Evolutionary conservation across 2,797 vertebrate genomes (phyloP), one percentile per base, ranked within the genome.

Genomic region (Microctenopoma stevenorrisi): DNA sequence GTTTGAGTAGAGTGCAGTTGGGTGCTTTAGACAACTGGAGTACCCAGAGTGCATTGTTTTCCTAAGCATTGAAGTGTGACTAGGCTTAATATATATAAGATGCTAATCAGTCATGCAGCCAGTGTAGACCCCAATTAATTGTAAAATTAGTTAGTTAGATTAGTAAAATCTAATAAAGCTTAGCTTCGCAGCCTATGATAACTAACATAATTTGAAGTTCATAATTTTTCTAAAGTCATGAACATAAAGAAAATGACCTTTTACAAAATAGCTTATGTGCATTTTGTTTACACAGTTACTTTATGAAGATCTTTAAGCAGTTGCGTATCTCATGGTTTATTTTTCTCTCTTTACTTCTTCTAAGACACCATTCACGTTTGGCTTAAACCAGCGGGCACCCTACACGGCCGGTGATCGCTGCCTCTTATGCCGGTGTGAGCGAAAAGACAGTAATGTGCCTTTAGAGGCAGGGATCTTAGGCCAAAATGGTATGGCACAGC

Each of bases 301-400:
- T 35, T 6, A 53, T 60, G 48, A 5, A 57, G 9, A 47, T 0
- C 11, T 6, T 64, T 1, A 43, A 44, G 5, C 26, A n/a, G 10
- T 13, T n/a, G 9, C 0, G 0, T 37, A 16, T 1, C 14, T 71
- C 1, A 51, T 16, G 3, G 13, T 38, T 18, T 64, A 0, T 72
- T 6, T 70, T 64, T 70, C 4, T 16, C 1, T 52, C 0, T 50
- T 56, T 33, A 46, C 28, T 68, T 25, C 38, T 3, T 1, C 18
- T 3, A 86, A 99, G 97, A 96, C 96, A 47, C 97, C 97, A 0
- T 99, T 99, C 91, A 98, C 96, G 14, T 99, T 99, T 68, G 97
- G 97, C 86, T 90, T 98, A 91, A 97, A 96, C 87, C 97, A 98
- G 81, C 95, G 96, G 83, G 95, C 96, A 13, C 95, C 97, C 0